Evolutionary conservation across 1,140 invertebrate species (phyloP).

Genomic region (Drosophila equinoxialis): DNA sequence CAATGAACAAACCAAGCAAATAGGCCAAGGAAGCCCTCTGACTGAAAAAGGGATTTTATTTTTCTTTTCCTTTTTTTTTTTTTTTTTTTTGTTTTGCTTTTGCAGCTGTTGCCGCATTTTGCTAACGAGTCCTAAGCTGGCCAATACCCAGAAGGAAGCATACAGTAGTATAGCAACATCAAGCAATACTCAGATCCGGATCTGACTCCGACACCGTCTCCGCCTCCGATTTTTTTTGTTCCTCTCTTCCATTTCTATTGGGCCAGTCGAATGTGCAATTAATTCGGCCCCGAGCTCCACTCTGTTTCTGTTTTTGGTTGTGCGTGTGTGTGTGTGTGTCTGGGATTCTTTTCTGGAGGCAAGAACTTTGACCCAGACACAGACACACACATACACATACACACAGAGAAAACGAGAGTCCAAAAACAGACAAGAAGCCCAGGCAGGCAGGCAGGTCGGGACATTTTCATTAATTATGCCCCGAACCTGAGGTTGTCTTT

Average conservation of each 20-base stretch:
- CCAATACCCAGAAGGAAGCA: slow-evolving; percentile 10
- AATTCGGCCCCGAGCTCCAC: slow-evolving; percentile 32
- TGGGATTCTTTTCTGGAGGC: slow-evolving; percentile 7
- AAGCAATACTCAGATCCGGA: slow-evolving; percentile 15
- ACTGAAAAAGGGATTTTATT: slow-evolving; percentile 15
- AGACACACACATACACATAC: background rate
- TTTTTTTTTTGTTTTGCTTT: background rate
- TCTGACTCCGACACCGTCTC: background rate
- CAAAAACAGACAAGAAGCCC: background rate
- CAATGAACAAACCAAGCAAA: slow-evolving; percentile 4
- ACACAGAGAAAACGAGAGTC: background rate
- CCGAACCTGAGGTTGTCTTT: slow-evolving; percentile 8
- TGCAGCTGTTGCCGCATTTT: background rate
- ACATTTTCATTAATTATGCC: slow-evolving; percentile 56
- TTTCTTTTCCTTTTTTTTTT: background rate
- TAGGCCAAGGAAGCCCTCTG: slow-evolving; percentile 4
- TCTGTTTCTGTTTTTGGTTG: slow-evolving; percentile 16
- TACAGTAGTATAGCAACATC: background rate
- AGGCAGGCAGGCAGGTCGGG: background rate
- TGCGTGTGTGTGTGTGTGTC: slow-evolving; percentile 11
- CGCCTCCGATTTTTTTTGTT: too few species aligned
- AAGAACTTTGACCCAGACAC: slow-evolving; percentile 14
- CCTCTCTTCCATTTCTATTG: background rate
- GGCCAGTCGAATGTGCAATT: slow-evolving; percentile 58
- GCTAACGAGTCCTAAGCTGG: slow-evolving; percentile 15